Base-by-base conservation (phyloP, 2,888 invertebrate species). In the Homarus gammarus region DNA sequence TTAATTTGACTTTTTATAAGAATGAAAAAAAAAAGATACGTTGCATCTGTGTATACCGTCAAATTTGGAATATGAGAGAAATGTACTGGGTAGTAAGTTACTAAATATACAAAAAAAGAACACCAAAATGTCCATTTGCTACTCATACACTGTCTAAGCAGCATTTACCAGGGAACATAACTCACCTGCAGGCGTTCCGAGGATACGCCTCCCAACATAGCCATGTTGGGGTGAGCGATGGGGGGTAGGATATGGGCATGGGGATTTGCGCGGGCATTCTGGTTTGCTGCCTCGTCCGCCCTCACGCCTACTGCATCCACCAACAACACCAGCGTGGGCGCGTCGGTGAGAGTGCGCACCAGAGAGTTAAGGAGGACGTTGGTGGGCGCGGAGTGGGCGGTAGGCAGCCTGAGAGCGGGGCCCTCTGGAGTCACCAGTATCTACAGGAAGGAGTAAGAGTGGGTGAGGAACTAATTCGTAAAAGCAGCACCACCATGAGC, bases 371-470 rank as follows among this genome's bases (percentile, higher is more conserved):
- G 85, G 36, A 91, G 86, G 5, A 86, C 83, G 78, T 91, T 88
- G 72, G 82, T 86, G 38, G 91, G 89, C n/a, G 89, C 84, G 18
- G 89, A 56, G 70, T 85, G 72, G 31, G 81, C 33, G 27, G 89
- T 56, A 44, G 91, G 77, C 18, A 85, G 83, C 72, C 77, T 51
- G 27, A 83, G 61, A 70, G 90, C 90, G 2, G 92, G 90, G 5
- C 92, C 92, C 10, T 77, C 79, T 2, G 92, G 90, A 1, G 92
- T 92, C 27, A 92, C 68, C 73, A 90, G 61, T n/a, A 92, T 83
- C 92, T 92, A 64, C 6, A 72, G 64, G 40, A 56, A 36, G 33
- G 27, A 15, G 36, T 31, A 15, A 15, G 10, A 2, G 27, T 70
- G 27, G 10, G 36, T 70, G 36, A 27, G 18, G n/a, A 68, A 27